A percentile compares a stretch with the other conserved stretches of the same genome.
Conservation (phyloP, 2,113 vertebrate species). For the Cyphomyrus plagiostoma region DNA sequence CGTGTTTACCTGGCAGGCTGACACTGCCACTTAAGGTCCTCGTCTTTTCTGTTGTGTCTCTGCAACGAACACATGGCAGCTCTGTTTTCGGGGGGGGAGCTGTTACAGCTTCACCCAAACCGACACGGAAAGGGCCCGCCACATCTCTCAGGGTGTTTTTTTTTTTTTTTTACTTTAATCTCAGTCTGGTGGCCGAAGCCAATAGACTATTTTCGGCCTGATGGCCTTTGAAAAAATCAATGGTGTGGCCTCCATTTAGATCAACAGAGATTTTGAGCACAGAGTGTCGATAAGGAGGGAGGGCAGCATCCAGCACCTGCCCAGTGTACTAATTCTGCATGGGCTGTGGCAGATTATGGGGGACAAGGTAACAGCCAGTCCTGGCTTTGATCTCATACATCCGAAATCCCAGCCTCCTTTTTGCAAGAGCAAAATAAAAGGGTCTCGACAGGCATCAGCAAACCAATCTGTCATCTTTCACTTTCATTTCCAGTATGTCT, state of each 20-base stretch:
- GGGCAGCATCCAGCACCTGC: background rate
- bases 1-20: background rate
- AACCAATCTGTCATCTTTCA: constrained; percentile 3
- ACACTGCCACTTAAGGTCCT: background rate
- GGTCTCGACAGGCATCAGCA: background rate
- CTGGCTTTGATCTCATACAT: constrained; percentile 1
- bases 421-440: background rate
- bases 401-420: background rate
- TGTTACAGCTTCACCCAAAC: background rate
- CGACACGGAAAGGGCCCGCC: background rate
- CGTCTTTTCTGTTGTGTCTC: background rate
- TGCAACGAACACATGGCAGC: background rate
- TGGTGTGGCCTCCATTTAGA: constrained; percentile 24
- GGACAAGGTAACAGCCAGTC: background rate
- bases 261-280: constrained; percentile 18
- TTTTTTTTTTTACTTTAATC: constrained; percentile 14
- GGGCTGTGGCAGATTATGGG: background rate
- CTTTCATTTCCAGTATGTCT: background rate
- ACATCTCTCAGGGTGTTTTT: background rate
- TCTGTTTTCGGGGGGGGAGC: background rate
- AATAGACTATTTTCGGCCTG: constrained; percentile 23
- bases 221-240: constrained; percentile 30
- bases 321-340: background rate
- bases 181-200: constrained; percentile 10
- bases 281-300: constrained; percentile 6